Evolutionary conservation across 2,797 vertebrate species (phyloP), one percentile per base, ranked within the genome.

Genomic region (Fistularia tabacaria): DNA sequence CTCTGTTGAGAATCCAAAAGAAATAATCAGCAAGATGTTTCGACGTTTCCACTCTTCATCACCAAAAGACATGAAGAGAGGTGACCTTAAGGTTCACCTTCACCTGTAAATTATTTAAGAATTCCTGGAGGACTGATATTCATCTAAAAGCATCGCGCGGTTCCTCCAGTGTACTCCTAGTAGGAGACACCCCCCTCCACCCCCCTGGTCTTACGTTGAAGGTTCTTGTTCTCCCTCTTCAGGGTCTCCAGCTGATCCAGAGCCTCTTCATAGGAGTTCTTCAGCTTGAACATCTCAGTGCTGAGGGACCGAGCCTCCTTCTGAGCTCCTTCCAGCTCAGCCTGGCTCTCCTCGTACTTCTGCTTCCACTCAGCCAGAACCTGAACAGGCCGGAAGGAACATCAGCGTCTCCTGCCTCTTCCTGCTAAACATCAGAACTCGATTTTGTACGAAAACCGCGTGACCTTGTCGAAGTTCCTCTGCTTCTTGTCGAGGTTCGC

Each of bases 281-380:
- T 94, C 66, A 94, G 51, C 54, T 94, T 94, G 67, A 94, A 94
- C 51, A 94, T 84, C 59, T 94, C 93, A 0, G 92, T 93, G 73
- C 91, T 93, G 10, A 93, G 74, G 1, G 90, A 60, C 0, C 91
- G 89, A 3, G 90, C 76, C 42, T 93, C 93, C 47, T 93, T 94
- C 59, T 85, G 91, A 0, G 92, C 77, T 0, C 89, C 85, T 10
- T 94, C 92, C 67, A 93, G 81, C 80, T 94, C 93, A 0, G 89
- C 82, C 66, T 93, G 93, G 0, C 91, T 88, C 64, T 94, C 93
- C 68, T 94, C 93, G 3, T 85, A 92, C 70, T 94, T 94, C 76
- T 94, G 93, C 57, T 94, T 94, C 92, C 92, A 91, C 46, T 92
- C 91, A 0, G 89, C 58, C 59, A 92, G 61, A 51, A 92, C 57